Evolutionary conservation across 2,113 vertebrate species (phyloP), one percentile per base, ranked within the genome.

Genomic region (Salvator merianae): DNA sequence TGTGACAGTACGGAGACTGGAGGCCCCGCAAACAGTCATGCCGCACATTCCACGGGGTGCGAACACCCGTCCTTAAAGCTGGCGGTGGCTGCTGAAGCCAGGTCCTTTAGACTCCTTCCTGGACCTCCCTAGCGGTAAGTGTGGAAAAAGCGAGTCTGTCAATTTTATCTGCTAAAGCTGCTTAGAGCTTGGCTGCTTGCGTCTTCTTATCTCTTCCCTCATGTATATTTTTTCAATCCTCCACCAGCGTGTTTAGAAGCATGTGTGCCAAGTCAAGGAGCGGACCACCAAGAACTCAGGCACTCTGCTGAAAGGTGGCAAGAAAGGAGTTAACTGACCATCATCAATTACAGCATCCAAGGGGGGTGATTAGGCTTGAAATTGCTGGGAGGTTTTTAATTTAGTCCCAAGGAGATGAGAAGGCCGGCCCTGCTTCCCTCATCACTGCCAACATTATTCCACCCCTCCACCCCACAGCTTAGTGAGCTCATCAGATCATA

Each of bases 361-460:
- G 96, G 95, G 95, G 95, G 95, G 95, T 96, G 96, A 96, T 97
- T 96, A 96, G 94, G 94, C 90, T 87, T 89, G 77, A 94, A 96
- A 97, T 96, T 95, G 95, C 94, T 93, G 94, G 95, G 95, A 96
- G 95, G 94, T 95, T 96, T 96, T 96, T 96, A 96, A 97, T 97
- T 97, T 96, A 94, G 93, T 92, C 63, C 55, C 40, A 87, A 93
- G 92, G 89, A 86, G 86, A 92, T 91, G 89, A 93, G 92, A 78
- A 13, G 59, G 26, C 53, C 24, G n/a, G 30, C 38, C 26, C 34
- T 1, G 24, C 24, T 30, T 28, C 4, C 38, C n/a, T 13, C 68
- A 24, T 28, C 55, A 26, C 53, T 20, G 40, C 68, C 55, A 59
- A 59, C 55, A 59, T 59, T 59, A 59, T 34, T 26, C 32, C 7